Evolutionary conservation across 30 jellyfish, hydroid and myxozoan genomes (phyloP).

Genomic region (Hydractinia echinata): DNA sequence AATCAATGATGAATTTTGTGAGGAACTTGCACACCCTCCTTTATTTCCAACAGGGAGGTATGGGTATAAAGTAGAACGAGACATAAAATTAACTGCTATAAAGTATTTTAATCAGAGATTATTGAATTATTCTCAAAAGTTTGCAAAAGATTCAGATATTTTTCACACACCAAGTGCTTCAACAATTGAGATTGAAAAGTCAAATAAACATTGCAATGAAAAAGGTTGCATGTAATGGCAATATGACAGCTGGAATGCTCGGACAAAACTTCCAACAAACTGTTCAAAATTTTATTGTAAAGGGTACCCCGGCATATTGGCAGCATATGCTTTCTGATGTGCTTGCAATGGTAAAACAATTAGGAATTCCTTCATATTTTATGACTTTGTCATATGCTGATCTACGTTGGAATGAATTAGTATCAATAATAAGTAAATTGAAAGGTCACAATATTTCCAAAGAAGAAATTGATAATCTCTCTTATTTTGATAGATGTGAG

Average conservation of each 20-base stretch:
- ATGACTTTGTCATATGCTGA: constrained; percentile 46
- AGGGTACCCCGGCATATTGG: constrained; percentile 54
- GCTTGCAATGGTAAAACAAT: constrained; percentile 49
- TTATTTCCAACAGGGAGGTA: neutral
- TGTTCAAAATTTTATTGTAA: constrained; percentile 12
- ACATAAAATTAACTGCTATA: neutral
- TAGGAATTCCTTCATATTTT: constrained; percentile 34
- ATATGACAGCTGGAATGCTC: constrained; percentile 5
- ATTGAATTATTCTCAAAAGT: neutral
- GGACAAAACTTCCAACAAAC: neutral
- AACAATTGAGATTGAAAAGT: neutral
- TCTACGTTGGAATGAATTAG: constrained; percentile 40
- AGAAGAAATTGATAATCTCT: neutral
- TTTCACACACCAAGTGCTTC: neutral
- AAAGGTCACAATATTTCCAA: constrained; percentile 1
- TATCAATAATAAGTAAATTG: constrained; percentile 15
- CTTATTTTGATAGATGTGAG: constrained; percentile 23
- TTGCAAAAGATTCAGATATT: too few relatives aligned
- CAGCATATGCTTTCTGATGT: constrained; percentile 29
- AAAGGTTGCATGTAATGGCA: neutral
- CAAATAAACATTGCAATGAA: constrained; percentile 1
- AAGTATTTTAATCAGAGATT: constrained; percentile 3
- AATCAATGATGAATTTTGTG: constrained; percentile 4
- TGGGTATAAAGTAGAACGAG: constrained; percentile 10
- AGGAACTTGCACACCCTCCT: constrained; percentile 7